These are phyloP conservation scores for Spilarctia lutea DNA, from an alignment of 2,888 invertebrate species.

Conservation along the genomic window DNA sequence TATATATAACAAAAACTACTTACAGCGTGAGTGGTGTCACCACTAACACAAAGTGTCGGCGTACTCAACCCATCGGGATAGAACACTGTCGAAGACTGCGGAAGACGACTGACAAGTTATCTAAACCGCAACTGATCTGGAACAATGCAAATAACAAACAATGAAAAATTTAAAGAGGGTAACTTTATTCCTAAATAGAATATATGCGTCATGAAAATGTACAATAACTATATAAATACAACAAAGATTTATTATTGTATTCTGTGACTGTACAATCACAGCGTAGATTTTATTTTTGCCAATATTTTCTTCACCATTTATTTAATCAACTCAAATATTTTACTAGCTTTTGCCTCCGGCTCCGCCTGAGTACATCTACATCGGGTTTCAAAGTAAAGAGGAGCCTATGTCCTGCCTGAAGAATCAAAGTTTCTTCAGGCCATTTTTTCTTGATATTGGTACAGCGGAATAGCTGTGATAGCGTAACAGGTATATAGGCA, in stretches of 20 bases:
- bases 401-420: too few species aligned
- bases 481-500: too few species aligned
- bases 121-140: conserved; percentile 82
- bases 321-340: too few species aligned
- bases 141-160: conserved; percentile 56
- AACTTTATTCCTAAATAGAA: background rate
- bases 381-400: too few species aligned
- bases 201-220: background rate
- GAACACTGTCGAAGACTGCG: conserved; percentile 68
- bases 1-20: conserved; percentile 55
- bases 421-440: too few species aligned
- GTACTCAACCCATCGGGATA: conserved; percentile 86
- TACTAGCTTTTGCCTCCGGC: too few species aligned
- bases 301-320: background rate
- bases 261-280: background rate
- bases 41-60: conserved; percentile 82
- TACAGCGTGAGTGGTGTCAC: conserved; percentile 83
- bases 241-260: background rate
- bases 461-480: too few species aligned
- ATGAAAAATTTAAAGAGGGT: background rate
- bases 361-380: too few species aligned
- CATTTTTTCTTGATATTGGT: too few species aligned
- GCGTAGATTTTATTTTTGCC: background rate
- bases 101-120: conserved; percentile 71
- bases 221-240: background rate